These are phyloP conservation scores for Cotesia congregata DNA, from an alignment of 2,888 invertebrate genomes.

Conservation along the genomic window DNA sequence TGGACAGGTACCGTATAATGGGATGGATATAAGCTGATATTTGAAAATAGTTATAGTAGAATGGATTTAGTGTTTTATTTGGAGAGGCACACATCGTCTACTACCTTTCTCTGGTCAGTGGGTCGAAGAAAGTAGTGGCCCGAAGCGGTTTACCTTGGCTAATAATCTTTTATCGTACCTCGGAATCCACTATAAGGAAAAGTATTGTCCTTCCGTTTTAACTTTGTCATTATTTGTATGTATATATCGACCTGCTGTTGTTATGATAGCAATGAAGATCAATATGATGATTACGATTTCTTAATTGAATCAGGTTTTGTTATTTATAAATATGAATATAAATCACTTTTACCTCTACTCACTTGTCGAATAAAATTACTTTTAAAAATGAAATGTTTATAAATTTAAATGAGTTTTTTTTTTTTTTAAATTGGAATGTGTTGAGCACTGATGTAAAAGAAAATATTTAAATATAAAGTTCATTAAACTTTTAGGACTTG, in stretches of 20 bases:
- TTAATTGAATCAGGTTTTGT: not conserved
- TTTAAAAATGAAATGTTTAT: not conserved
- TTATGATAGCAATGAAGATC: too few relatives aligned
- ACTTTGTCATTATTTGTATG: not conserved
- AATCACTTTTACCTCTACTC: not conserved
- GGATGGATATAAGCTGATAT: not conserved
- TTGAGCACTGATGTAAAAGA: not conserved
- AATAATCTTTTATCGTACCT: constrained; percentile 29
- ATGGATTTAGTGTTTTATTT: constrained; percentile 23
- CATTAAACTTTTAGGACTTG: not conserved
- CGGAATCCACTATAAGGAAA: constrained; percentile 30
- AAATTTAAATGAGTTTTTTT: not conserved
- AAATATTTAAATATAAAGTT: not conserved
- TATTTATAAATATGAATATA: not conserved
- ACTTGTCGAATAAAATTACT: not conserved
- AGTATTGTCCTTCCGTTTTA: constrained; percentile 36
- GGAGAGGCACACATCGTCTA: constrained; percentile 31
- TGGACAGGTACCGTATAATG: not conserved
- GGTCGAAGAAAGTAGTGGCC: constrained; percentile 67
- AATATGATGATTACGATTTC: not conserved
- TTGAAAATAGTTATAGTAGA: constrained; percentile 18
- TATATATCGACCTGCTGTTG: not conserved
- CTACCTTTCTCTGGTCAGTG: constrained; percentile 66
- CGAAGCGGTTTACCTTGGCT: constrained; percentile 67
- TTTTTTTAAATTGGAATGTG: not conserved